These are phyloP conservation scores for Patella ulyssiponensis DNA, from an alignment of 2,888 invertebrate species.

Conservation along the genomic window DNA sequence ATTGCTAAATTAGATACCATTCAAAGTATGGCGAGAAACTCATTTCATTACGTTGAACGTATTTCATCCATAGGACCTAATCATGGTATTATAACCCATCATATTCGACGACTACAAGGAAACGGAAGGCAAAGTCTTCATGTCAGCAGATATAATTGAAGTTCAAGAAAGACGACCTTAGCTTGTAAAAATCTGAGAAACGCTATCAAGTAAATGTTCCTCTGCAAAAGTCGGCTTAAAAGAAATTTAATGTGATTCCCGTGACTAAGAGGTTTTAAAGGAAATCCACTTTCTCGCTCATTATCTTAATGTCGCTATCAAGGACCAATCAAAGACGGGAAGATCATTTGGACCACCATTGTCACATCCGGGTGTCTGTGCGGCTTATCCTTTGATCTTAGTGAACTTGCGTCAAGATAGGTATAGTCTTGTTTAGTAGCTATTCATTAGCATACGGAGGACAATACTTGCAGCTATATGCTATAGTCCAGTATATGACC, in stretches of 20 bases:
- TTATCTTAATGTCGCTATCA: slow-evolving; percentile 8
- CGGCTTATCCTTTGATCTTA: not conserved
- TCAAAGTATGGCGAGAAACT: slow-evolving; percentile 4
- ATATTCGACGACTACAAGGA: too few relatives aligned
- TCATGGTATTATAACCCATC: too few relatives aligned
- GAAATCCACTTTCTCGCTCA: slow-evolving; percentile 7
- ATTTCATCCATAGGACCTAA: not conserved
- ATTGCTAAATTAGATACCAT: slow-evolving; percentile 11
- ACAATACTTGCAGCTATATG: too few relatives aligned
- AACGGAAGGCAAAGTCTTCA: too few relatives aligned
- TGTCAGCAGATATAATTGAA: too few relatives aligned
- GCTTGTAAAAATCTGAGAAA: not conserved
- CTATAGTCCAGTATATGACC: too few relatives aligned
- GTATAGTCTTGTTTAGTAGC: not conserved
- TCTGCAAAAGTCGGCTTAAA: not conserved
- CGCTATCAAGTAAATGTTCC: slow-evolving; percentile 5
- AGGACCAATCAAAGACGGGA: not conserved
- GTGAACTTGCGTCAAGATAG: slow-evolving; percentile 6
- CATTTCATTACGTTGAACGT: not conserved
- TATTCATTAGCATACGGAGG: not conserved
- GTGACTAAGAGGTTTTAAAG: slow-evolving; percentile 6
- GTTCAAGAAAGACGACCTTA: too few relatives aligned
- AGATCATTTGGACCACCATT: not conserved
- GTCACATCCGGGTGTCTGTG: not conserved
- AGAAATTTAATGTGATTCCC: slow-evolving; percentile 1